A percentile compares a stretch with the other conserved stretches of the same genome.
Evolutionary conservation across 1,140 invertebrate genomes (phyloP).

Genomic region (Habropoda laboriosa): DNA sequence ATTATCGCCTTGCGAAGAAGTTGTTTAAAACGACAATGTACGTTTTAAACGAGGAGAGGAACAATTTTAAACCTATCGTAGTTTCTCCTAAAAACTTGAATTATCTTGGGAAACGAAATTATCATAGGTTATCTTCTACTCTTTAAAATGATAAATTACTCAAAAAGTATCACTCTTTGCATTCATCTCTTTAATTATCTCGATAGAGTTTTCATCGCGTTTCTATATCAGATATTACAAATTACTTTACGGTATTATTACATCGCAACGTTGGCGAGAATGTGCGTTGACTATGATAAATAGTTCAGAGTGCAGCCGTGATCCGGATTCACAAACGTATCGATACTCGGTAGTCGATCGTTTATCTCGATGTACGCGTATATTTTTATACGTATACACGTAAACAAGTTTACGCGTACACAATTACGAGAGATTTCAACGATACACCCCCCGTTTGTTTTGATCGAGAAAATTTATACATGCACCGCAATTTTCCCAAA

Average conservation of each 20-base stretch:
- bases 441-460: no score
- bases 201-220: neutral
- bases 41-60: neutral
- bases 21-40: neutral
- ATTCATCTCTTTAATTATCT: neutral
- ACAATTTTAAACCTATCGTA: neutral
- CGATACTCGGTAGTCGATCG: no score
- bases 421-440: no score
- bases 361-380: no score
- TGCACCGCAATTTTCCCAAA: no score
- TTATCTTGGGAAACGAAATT: neutral
- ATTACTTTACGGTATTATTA: neutral
- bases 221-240: neutral
- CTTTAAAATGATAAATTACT: neutral
- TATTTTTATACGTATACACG: no score
- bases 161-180: no score
- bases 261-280: neutral
- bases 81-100: neutral
- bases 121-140: conserved; percentile 18
- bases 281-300: neutral
- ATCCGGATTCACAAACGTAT: neutral
- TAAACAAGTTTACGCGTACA: no score
- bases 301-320: no score
- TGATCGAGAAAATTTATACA: no score
- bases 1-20: neutral